Base-by-base conservation (phyloP, 2,888 invertebrate species). In the Ichneumoninae sp. region DNA sequence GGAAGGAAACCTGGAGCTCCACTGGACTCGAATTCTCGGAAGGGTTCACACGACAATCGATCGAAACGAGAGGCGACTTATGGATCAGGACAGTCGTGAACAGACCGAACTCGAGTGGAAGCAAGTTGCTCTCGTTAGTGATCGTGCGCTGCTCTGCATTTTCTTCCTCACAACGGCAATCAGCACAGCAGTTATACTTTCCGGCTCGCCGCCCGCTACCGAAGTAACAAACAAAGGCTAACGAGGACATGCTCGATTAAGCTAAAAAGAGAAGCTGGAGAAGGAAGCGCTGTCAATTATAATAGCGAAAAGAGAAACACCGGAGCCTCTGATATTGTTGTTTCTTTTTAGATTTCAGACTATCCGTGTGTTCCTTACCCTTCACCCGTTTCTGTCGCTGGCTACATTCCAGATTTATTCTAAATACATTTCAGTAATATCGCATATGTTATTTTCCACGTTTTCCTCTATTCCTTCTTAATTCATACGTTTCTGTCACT, bases 91-190 rank as follows among this genome's bases (percentile, higher is more conserved):
- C 91, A 95, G 96, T 74, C 94, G 96, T 75, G 97, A 98, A 90
- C 95, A 96, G 70, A 96, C 97, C 83, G 97, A 97, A 91, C 94
- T 97, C 77, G 98, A 98, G 93, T 98, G 98, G 98, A 97, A 96
- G 89, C 96, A 96, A 90, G 94, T 92, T 83, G 97, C 98, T 0
- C 95, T 98, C 75, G 97, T 98, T 16, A 96, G 97, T 83, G 98
- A 98, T 93, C 95, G 97, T 54, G 95, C 97, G 3, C 94, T 97
- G 0, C 95, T 97, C 19, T 96, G 96, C 82, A 95, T 97, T 30
- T 97, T 97, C 93, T 95, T 97, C 83, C 94, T 97, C 84, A 96
- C 97, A 78, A 97, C 97, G 8, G 95, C 96, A 70, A 95, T 97
- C 86, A 96, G 97, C n/a, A 97, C 97, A 0, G 96, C 96, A 1